Conservation (phyloP, 1,140 invertebrate genomes). For the Andricus grossulariae region DNA sequence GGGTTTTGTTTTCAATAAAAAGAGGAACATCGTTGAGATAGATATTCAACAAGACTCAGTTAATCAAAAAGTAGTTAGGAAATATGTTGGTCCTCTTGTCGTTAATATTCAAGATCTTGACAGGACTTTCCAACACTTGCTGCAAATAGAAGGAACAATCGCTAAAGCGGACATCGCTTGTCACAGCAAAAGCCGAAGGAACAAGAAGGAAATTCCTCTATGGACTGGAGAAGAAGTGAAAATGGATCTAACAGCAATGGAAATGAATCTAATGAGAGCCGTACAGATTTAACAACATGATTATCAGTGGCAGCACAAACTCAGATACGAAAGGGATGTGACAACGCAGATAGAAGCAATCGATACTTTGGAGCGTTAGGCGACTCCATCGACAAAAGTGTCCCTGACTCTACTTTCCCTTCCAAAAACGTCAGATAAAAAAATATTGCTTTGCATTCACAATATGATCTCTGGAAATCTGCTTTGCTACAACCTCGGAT, state of each 20-base stretch:
- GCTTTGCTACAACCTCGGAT: slow-evolving; percentile 94
- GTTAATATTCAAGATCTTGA: slow-evolving; percentile 98
- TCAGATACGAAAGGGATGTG: slow-evolving; percentile 98
- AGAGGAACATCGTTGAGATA: slow-evolving; percentile 97
- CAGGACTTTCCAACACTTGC: slow-evolving; percentile 97
- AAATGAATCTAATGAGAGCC: slow-evolving; percentile 94
- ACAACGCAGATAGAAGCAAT: slow-evolving; percentile 96
- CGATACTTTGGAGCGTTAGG: slow-evolving; percentile 89
- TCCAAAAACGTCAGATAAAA: slow-evolving; percentile 97
- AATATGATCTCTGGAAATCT: no score
- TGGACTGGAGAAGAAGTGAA: slow-evolving; percentile 99
- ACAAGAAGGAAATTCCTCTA: slow-evolving; percentile 99
- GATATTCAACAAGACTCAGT: slow-evolving; percentile 95
- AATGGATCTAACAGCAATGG: slow-evolving; percentile 98
- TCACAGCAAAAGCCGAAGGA: slow-evolving; percentile 96
- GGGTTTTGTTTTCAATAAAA: slow-evolving; percentile 96
- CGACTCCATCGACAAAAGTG: slow-evolving; percentile 89
- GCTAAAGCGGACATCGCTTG: slow-evolving; percentile 98
- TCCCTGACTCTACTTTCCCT: no score
- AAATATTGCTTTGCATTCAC: no score
- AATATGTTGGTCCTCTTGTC: slow-evolving; percentile 94
- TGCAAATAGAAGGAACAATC: slow-evolving; percentile 96
- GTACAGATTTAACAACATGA: slow-evolving; percentile 96
- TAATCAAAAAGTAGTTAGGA: slow-evolving; percentile 87
- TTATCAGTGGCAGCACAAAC: slow-evolving; percentile 99